Percentiles rank a stretch among this genome's conserved stretches.
These are phyloP conservation scores for Brachypterus glaber DNA, from an alignment of 2,888 invertebrate species.

Conservation along the genomic window DNA sequence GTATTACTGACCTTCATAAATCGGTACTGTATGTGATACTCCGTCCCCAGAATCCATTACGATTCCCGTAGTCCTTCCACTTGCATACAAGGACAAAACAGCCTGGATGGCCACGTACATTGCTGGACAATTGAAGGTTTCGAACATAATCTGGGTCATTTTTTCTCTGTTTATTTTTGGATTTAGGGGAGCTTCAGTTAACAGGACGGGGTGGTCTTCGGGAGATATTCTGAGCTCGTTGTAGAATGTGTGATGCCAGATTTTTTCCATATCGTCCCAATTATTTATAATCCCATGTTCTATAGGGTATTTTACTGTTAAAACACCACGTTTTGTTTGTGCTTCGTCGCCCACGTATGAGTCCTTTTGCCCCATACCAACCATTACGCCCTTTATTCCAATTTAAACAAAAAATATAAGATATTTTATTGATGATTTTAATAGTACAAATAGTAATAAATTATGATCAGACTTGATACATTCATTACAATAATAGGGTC, in stretches of 20 bases:
- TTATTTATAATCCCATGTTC: constrained; percentile 68
- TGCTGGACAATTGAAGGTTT: constrained; percentile 49
- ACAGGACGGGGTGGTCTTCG: constrained; percentile 68
- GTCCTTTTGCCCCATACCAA: constrained; percentile 41
- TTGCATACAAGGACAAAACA: constrained; percentile 62
- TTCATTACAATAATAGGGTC: too few species aligned
- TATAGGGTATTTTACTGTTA: constrained; percentile 62
- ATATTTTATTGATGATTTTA: too few species aligned
- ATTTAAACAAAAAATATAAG: constrained; percentile 1
- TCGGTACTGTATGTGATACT: constrained; percentile 64
- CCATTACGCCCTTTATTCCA: constrained; percentile 36
- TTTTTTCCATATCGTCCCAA: constrained; percentile 85
- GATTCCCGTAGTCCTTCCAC: constrained; percentile 65
- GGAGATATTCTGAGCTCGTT: constrained; percentile 72
- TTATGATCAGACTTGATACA: too few species aligned
- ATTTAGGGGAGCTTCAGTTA: constrained; percentile 73
- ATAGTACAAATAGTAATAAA: too few species aligned
- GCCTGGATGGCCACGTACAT: constrained; percentile 70
- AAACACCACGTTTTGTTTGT: constrained; percentile 45
- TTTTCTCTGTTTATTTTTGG: constrained; percentile 73
- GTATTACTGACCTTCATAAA: constrained; percentile 51
- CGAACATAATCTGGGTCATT: constrained; percentile 61
- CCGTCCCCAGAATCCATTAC: constrained; percentile 66
- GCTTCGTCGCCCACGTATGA: constrained; percentile 53
- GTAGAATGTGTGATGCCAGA: constrained; percentile 82